These are phyloP conservation scores for Calliscelio sp. DNA, from an alignment of 2,888 invertebrate genomes.

Conservation along the genomic window DNA sequence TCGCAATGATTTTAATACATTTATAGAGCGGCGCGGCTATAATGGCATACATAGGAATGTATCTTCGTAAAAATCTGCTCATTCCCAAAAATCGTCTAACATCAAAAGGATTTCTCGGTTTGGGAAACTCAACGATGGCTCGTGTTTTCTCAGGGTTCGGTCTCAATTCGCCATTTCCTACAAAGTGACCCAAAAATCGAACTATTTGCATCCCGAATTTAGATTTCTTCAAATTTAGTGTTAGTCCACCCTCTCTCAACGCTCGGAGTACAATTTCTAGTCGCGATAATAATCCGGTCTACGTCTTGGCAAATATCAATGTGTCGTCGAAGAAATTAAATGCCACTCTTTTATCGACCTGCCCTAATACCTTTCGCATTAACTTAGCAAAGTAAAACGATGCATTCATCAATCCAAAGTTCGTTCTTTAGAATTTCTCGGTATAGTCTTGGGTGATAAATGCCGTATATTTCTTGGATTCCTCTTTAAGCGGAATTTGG, in stretches of 20 bases:
- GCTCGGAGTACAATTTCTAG: slow-evolving; percentile 36
- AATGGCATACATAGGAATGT: neutral
- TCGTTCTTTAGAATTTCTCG: slow-evolving; percentile 5
- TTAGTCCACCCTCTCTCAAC: slow-evolving; percentile 15
- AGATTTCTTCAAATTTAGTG: slow-evolving; percentile 42
- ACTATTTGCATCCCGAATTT: slow-evolving; percentile 21
- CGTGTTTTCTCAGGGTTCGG: slow-evolving; percentile 24
- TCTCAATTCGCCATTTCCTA: slow-evolving; percentile 16
- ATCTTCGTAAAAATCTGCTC: slow-evolving; percentile 18
- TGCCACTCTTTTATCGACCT: slow-evolving; percentile 6
- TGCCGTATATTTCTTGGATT: slow-evolving; percentile 4
- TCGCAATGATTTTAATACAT: neutral
- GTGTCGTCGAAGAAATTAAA: slow-evolving; percentile 52
- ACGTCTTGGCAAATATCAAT: neutral
- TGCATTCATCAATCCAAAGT: neutral
- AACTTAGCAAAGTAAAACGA: slow-evolving; percentile 20
- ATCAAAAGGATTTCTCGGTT: slow-evolving; percentile 57
- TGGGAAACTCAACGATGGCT: slow-evolving; percentile 30
- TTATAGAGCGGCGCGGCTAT: neutral
- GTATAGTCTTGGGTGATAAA: slow-evolving; percentile 21
- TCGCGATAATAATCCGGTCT: neutral
- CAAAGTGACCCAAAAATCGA: slow-evolving; percentile 21
- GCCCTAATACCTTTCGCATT: slow-evolving; percentile 18
- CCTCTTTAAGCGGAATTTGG: neutral
- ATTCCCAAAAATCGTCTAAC: slow-evolving; percentile 70